Base-by-base conservation (phyloP, 2,113 vertebrate species). In the Synchiropus splendidus region DNA sequence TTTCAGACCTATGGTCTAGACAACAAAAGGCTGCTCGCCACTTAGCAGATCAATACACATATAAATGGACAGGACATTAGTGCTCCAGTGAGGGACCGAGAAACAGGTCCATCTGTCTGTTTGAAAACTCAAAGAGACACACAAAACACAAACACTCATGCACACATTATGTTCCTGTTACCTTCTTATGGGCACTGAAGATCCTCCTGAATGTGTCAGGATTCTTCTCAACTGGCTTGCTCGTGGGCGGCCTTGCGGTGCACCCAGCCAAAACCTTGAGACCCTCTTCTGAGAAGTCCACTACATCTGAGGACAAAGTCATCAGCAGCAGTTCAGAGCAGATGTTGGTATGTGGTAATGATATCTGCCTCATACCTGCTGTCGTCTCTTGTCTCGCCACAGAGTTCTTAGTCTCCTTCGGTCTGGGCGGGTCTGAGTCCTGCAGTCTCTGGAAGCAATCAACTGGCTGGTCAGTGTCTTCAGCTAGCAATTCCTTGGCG, bases 131-230 rank as follows among this genome's bases (percentile, higher is more conserved):
- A 27, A 27, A 27, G 21, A 27, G 21, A 5, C 21, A 27, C 21
- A 27, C 21, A 27, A 27, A 27, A 8, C 21, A 27, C 21, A 27
- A 27, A 27, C 21, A 27, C 21, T 8, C 21, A 8, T 27, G 4
- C 8, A 27, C 21, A n/a, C n/a, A n/a, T n/a, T n/a, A n/a, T n/a
- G n/a, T n/a, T 12, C 4, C 2, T 40, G 86, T 85, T 48, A 97
- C 94, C 90, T 91, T 84, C 76, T 97, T 98, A 16, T 92, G 94
- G 41, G 90, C 94, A 47, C 93, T 96, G 76, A 98, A 98, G 83
- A 98, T 98, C 83, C 94, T 97, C 61, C 94, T 84, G 66, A 89
- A 83, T 32, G 85, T 87, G 74, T 98, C 93, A 31, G 90, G 92
- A 54, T 82, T 87, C 83, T 97, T 97, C 74, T 94, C 91, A 10